phyloP scores from a whole-genome alignment of 2,797 vertebrate species.

The Pangasius larnaudii region DNA sequence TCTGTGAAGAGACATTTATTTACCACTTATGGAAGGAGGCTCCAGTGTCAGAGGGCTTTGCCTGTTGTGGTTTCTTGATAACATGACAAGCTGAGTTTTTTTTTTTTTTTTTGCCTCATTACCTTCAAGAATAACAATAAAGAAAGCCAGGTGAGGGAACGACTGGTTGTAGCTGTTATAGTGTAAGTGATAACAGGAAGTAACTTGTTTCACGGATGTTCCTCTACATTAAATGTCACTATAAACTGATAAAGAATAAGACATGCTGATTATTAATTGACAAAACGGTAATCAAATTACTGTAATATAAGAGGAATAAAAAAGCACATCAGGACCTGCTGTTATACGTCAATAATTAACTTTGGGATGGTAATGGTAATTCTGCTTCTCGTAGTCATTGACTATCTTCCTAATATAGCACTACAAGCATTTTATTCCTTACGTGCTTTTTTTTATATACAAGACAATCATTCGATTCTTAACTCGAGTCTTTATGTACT shows the following conservation, averaged over 20 bases:
- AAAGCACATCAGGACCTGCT: background rate
- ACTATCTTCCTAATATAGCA: background rate
- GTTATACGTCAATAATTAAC: background rate
- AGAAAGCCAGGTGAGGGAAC: background rate
- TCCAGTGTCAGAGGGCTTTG: background rate
- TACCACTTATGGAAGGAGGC: background rate
- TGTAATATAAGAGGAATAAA: background rate
- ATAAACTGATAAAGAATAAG: background rate
- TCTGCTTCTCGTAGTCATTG: background rate
- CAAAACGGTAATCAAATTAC: background rate
- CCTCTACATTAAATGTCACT: background rate
- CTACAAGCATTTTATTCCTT: background rate
- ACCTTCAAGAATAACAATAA: background rate
- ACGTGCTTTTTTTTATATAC: background rate
- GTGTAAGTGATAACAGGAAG: background rate
- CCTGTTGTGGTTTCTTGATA: background rate
- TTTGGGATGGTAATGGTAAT: background rate
- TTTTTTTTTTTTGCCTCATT: background rate
- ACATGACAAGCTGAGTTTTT: background rate
- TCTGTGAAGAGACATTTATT: background rate
- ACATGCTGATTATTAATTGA: background rate
- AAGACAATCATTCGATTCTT: background rate
- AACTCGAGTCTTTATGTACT: background rate
- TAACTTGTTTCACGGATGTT: background rate
- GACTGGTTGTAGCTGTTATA: background rate